These are phyloP conservation scores for Campaea margaritaria DNA, from an alignment of 2,888 invertebrate species.

Conservation along the genomic window DNA sequence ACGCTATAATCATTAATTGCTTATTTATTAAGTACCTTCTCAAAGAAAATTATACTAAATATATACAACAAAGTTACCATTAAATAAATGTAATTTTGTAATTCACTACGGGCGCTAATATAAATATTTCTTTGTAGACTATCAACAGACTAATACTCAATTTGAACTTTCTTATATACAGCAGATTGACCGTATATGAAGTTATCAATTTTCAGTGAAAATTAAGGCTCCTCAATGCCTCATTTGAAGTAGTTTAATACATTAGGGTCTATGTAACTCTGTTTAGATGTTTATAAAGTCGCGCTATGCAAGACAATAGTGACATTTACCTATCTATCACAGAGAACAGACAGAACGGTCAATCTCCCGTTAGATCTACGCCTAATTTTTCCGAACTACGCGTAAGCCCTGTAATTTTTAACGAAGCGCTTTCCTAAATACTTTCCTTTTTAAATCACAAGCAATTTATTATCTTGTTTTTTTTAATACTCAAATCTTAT, in stretches of 20 bases:
- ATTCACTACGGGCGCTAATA: conserved; percentile 5
- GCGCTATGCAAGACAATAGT: too few relatives aligned
- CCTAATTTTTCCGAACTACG: conserved; percentile 11
- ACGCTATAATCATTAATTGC: too few relatives aligned
- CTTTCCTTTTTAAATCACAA: conserved; percentile 19
- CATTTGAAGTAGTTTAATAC: too few relatives aligned
- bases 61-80: too few relatives aligned
- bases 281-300: too few relatives aligned
- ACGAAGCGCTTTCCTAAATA: conserved; percentile 10
- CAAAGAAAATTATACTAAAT: too few relatives aligned
- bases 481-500: conserved; percentile 11
- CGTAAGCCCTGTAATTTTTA: conserved; percentile 10
- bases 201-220: neutral
- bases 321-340: too few relatives aligned
- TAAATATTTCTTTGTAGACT: conserved; percentile 1
- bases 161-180: neutral
- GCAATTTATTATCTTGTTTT: conserved; percentile 38
- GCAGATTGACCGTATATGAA: neutral
- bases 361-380: conserved; percentile 10
- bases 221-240: too few relatives aligned
- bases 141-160: neutral
- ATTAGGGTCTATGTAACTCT: too few relatives aligned
- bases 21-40: too few relatives aligned
- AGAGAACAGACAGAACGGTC: neutral
- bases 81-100: too few relatives aligned